Conservation (phyloP, 2,113 vertebrate genomes). For the Eupsittula cactorum region DNA sequence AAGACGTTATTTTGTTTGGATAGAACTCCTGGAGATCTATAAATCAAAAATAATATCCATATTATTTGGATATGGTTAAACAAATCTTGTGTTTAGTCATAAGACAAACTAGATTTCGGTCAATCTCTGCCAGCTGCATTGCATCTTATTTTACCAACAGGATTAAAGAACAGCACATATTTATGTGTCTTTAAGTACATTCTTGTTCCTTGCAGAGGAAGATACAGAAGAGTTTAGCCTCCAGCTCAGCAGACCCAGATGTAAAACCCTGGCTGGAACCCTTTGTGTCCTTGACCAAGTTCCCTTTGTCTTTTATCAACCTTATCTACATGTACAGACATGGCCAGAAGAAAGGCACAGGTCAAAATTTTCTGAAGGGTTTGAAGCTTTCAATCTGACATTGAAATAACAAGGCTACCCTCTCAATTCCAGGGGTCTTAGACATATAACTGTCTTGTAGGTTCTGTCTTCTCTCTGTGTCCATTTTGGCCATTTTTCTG, state of each 20-base stretch:
- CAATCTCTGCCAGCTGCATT: not conserved
- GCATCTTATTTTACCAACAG: not conserved
- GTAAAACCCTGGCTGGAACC: not conserved
- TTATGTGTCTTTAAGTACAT: not conserved
- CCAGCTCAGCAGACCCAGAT: not conserved
- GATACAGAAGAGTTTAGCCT: not conserved
- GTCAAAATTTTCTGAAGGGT: not conserved
- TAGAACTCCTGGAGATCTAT: not conserved
- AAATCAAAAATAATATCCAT: not conserved
- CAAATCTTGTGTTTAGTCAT: not conserved
- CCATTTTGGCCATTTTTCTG: not conserved
- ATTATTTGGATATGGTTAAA: not conserved
- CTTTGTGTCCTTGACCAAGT: not conserved
- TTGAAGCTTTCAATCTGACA: not conserved
- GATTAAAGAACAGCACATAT: not conserved
- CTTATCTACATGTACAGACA: not conserved
- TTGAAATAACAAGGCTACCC: not conserved
- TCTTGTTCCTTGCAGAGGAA: not conserved
- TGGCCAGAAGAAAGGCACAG: not conserved
- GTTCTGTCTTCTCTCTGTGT: not conserved
- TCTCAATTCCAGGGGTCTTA: accelerated
- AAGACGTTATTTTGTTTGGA: accelerated
- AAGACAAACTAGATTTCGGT: not conserved
- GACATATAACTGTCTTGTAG: not conserved
- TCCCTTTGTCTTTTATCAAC: not conserved